Evolutionary conservation across 2,113 vertebrate genomes (phyloP).

Genomic region (Amazona vittata): DNA sequence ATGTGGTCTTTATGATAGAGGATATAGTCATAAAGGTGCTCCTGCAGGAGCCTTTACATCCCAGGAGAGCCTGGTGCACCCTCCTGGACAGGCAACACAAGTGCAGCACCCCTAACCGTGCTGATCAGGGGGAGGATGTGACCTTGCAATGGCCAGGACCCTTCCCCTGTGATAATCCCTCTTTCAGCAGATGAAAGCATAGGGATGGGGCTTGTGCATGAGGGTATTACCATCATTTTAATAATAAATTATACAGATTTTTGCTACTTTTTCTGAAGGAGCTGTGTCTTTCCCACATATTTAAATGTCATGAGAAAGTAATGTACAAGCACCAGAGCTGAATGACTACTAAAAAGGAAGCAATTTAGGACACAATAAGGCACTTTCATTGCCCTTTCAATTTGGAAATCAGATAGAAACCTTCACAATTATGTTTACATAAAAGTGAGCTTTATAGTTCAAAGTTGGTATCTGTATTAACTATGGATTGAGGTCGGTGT

Average conservation of each 20-base stretch:
- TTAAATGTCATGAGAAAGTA: background rate
- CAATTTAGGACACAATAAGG: background rate
- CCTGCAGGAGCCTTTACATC: background rate
- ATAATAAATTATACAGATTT: too few relatives aligned
- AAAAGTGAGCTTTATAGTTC: background rate
- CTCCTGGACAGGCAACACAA: background rate
- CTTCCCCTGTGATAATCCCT: background rate
- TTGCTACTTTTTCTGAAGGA: background rate
- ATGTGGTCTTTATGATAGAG: rapidly evolving
- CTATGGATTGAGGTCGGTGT: background rate
- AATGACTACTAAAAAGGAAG: background rate
- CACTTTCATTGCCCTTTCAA: background rate
- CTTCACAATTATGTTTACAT: background rate
- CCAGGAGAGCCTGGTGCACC: too few relatives aligned
- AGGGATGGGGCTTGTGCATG: rapidly evolving
- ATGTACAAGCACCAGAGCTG: background rate
- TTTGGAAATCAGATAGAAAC: background rate
- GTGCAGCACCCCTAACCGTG: rapidly evolving
- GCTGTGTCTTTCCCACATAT: background rate
- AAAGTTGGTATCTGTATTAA: background rate
- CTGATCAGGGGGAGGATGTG: background rate
- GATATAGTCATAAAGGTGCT: background rate
- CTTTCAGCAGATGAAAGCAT: rapidly evolving
- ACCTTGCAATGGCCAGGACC: background rate
- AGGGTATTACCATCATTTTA: rapidly evolving